Evolutionary conservation across 2,797 vertebrate species (phyloP), one percentile per base, ranked within the genome.

Genomic region (Dromococcyx pavoninus): DNA sequence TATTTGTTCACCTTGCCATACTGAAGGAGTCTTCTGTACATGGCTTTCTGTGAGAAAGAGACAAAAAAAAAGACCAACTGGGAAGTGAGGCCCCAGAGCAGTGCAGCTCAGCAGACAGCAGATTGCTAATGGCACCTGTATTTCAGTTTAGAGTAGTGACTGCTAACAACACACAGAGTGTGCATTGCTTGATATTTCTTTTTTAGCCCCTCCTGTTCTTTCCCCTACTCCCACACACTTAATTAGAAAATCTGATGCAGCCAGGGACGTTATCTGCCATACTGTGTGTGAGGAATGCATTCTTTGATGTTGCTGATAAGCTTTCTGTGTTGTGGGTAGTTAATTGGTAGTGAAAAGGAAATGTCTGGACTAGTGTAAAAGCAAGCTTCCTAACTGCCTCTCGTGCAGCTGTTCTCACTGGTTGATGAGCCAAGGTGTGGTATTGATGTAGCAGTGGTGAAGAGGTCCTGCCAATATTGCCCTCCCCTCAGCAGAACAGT

Each of bases 261-360:
- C 88, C 86, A 93, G 94, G 95, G 94, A 97, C 54, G 27, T 93
- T 95, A 76, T 94, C 94, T 95, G 92, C 93, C 89, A 41, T 91
- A 95, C 97, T 94, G 93, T 92, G 86, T 95, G 78, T 96, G 61
- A 93, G 89, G 89, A 93, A 78, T 91, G 91, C 85, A 65, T 95
- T 92, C 95, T 97, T 96, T 96, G 94, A 94, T 93, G 48, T 91
- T 83, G 72, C 65, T 83, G 95, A 95, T 97, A 96, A 97, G 94
- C 89, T 62, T 86, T 89, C 94, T 97, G 37, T 96, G 89, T 96
- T 97, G 93, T 96, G 97, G 94, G 92, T 96, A 94, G 96, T 91
- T 98, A 97, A 98, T 97, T 97, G 97, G 96, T 96, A 94, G 86
- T 89, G 86, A 89, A 94, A 97, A 97, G 93, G 89, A 97, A 97